Base-by-base conservation (phyloP, 2,888 invertebrate genomes). In the Dicranocentrus wangi region DNA sequence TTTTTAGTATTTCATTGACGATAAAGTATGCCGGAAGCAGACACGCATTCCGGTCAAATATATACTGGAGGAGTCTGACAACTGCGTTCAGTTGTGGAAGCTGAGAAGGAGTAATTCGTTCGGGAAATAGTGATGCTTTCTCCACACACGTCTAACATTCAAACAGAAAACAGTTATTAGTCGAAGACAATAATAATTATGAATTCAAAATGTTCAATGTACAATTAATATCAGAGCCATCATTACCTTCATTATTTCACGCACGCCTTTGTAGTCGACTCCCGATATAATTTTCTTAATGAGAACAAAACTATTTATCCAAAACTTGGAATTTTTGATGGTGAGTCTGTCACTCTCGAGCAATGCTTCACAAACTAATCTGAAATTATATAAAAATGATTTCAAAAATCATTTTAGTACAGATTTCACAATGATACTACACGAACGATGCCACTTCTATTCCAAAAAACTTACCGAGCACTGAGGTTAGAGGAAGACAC, bases 261-360 rank as follows among this genome's bases (percentile, higher is more conserved):
- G 90, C 0, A 96, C 96, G 17, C 96, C 98, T 90, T 98, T 98
- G 88, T 98, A 98, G 89, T 98, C 97, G 0, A 98, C 97, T 77
- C 95, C 94, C 47, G 94, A 94, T 87, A 98, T 95, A 55, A 97
- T 93, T 88, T 93, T 93, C 86, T 94, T 91, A 71, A 98, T 93
- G 2, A 98, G 90, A 85, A 92, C 91, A 88, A 98, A 97, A 87
- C 94, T 93, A 89, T 94, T 93, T 68, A 95, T 93, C 97, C 98
- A 98, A 89, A 95, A 96, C 85, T 94, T 93, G 84, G 93, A 92
- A 88, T 95, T 93, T 84, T 93, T 92, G 88, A 94, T 94, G 2
- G 91, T 90, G n/a, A 98, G 90, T 88, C 94, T 94, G 73, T 97
- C 96, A 88, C 93, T 94, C 19, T 91, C 92, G 72, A 98, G 90